Evolutionary conservation across 2,888 invertebrate genomes (phyloP), one percentile per base, ranked within the genome.

Genomic region (Chydorus sphaericus): DNA sequence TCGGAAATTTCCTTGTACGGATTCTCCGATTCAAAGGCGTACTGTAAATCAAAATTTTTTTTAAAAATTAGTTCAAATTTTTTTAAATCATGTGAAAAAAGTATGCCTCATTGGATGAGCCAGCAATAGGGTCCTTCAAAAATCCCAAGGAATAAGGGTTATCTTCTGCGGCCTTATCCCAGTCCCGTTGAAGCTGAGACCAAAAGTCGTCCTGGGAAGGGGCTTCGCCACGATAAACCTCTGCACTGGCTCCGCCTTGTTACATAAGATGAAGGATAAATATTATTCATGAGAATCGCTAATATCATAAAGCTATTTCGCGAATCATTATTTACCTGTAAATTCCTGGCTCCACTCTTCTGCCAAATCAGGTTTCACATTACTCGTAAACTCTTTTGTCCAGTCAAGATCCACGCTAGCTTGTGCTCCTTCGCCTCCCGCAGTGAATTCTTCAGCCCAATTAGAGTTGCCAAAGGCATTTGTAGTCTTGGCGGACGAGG

Each of bases 1-100:
- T 87, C 81, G 54, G 77, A 75, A 61, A 81, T 70, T 64, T 84
- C 80, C 51, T 78, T 72, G 81, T 92, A 83, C 11, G 90, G 84
- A 76, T 96, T 96, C 36, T 89, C 83, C 65, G 86, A 81, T 54
- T 80, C 76, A 70, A 91, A 91, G 63, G 74, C 72, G 66, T 91
- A 91, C 60, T 84, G 18, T 14, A 56, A 28, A 20, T 55, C 49
- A 23, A 33, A 30, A 37, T 8, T 4, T 18, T 20, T 10, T 48
- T 11, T 48, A 18, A 52, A 10, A 37, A 6, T 33, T 29, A 30
- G 5, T 16, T 16, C 16, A 52, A 6, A 52, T 11, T 18, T 33
- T 8, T 29, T 50, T 14, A 53, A 48, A 38, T 37, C 50, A 49
- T 20, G 37, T 18, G 29, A 51, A 58, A 55, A 55, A 51, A 52